A percentile compares a stretch with the other conserved stretches of the same genome.
These are phyloP conservation scores for Anolis sagrei DNA, from an alignment of 2,113 vertebrate species.

Conservation along the genomic window DNA sequence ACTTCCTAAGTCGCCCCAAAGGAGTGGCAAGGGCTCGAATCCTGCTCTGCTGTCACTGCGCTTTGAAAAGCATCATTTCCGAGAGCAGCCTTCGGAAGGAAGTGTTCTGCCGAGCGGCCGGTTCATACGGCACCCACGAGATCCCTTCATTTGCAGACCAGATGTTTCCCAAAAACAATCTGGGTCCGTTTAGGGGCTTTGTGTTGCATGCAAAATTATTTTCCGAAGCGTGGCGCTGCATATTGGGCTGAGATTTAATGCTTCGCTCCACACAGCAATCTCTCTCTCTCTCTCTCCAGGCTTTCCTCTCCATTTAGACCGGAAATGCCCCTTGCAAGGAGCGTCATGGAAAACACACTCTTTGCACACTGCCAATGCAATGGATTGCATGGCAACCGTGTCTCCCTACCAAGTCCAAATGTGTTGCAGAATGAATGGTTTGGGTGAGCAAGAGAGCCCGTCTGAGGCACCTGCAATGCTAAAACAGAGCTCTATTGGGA, in stretches of 20 bases:
- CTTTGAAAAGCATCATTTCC: neutral
- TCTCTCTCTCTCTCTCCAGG: neutral
- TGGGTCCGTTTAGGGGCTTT: constrained; percentile 33
- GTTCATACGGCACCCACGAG: constrained; percentile 38
- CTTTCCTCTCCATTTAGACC: neutral
- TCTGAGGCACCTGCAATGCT: neutral
- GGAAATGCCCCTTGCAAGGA: neutral
- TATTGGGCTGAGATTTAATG: neutral
- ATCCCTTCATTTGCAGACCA: constrained; percentile 54
- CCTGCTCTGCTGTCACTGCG: accelerated
- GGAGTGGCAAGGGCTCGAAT: accelerated
- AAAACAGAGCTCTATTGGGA: neutral
- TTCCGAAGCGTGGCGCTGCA: accelerated
- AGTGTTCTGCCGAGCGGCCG: constrained; percentile 1
- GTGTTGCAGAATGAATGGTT: neutral
- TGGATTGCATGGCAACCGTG: neutral
- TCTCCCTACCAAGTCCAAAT: neutral
- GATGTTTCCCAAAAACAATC: constrained; percentile 67
- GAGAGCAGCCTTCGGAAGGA: constrained; percentile 17
- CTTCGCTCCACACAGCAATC: neutral
- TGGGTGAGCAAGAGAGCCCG: neutral
- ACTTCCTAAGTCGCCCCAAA: accelerated
- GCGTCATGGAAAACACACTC: neutral
- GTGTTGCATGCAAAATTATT: constrained; percentile 35
- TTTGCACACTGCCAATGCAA: too few species aligned